These are phyloP conservation scores for Salmo trutta DNA, from an alignment of 2,797 vertebrate genomes.

Conservation along the genomic window DNA sequence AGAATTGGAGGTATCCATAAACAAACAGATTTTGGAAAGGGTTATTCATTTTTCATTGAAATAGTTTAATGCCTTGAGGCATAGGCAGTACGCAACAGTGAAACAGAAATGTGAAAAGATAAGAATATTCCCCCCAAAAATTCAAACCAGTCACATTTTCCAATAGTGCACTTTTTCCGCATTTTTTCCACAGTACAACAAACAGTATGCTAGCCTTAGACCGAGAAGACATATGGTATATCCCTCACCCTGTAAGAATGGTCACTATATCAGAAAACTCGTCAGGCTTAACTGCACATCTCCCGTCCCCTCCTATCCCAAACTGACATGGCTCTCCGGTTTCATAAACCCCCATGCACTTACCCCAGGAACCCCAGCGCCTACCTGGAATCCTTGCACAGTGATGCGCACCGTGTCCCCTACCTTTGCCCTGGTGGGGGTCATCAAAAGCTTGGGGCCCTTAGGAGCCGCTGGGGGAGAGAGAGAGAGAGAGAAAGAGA, in stretches of 20 bases:
- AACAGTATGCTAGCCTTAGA: not conserved
- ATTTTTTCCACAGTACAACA: not conserved
- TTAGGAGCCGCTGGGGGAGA: constrained; percentile 87
- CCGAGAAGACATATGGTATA: constrained; percentile 31
- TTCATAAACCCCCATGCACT: constrained; percentile 61
- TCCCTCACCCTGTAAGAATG: constrained; percentile 38
- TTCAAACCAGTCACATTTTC: not conserved
- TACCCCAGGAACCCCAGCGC: constrained; percentile 64
- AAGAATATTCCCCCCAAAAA: not conserved
- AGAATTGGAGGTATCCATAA: constrained; percentile 34
- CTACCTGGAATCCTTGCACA: constrained; percentile 96
- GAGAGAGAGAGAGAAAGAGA: not conserved
- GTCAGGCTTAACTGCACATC: constrained; percentile 36
- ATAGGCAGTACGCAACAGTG: not conserved
- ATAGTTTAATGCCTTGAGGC: constrained; percentile 18
- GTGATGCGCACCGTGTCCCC: constrained; percentile 94
- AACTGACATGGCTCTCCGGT: constrained; percentile 30
- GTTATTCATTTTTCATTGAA: constrained; percentile 34
- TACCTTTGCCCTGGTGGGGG: constrained; percentile 87
- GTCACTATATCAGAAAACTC: constrained; percentile 33
- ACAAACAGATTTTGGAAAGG: constrained; percentile 27
- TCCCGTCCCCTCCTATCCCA: constrained; percentile 36
- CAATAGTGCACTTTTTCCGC: not conserved
- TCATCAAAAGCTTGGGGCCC: constrained; percentile 91
- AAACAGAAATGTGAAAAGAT: too few species aligned